Evolutionary conservation across 2,888 invertebrate species (phyloP).

Genomic region (Fabriciana adippe): DNA sequence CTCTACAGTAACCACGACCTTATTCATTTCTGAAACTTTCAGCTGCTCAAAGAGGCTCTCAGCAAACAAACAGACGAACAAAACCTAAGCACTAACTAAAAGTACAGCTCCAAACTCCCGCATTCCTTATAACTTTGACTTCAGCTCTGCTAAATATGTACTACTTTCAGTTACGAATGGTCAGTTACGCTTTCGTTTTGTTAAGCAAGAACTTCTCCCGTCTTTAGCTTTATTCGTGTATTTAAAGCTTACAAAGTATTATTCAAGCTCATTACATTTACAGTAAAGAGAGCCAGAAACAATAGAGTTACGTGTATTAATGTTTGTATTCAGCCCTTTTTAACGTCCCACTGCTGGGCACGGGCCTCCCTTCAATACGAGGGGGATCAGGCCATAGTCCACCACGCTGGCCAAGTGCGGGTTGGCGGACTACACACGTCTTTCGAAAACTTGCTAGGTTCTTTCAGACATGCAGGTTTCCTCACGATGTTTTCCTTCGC

Average conservation of each 20-base stretch:
- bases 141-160: constrained; percentile 6
- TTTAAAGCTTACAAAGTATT: neutral
- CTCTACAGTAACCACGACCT: constrained; percentile 7
- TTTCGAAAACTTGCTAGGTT: too few relatives aligned
- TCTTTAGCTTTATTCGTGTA: neutral
- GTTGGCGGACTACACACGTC: too few relatives aligned
- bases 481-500: too few relatives aligned
- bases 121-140: constrained; percentile 23
- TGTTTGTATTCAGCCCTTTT: too few relatives aligned
- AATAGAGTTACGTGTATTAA: too few relatives aligned
- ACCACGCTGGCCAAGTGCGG: too few relatives aligned
- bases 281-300: too few relatives aligned
- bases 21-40: constrained; percentile 18
- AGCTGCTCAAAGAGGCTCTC: constrained; percentile 18
- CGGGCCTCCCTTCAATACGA: too few relatives aligned
- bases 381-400: too few relatives aligned
- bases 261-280: neutral
- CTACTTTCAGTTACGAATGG: constrained; percentile 7
- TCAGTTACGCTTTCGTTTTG: constrained; percentile 8
- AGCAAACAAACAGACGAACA: constrained; percentile 21
- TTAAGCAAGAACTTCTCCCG: constrained; percentile 6
- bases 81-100: constrained; percentile 18
- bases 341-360: too few relatives aligned
- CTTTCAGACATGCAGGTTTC: too few relatives aligned
- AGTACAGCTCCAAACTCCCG: constrained; percentile 15